Conservation (phyloP, 2,888 invertebrate genomes). For the Endomychus coccineus region DNA sequence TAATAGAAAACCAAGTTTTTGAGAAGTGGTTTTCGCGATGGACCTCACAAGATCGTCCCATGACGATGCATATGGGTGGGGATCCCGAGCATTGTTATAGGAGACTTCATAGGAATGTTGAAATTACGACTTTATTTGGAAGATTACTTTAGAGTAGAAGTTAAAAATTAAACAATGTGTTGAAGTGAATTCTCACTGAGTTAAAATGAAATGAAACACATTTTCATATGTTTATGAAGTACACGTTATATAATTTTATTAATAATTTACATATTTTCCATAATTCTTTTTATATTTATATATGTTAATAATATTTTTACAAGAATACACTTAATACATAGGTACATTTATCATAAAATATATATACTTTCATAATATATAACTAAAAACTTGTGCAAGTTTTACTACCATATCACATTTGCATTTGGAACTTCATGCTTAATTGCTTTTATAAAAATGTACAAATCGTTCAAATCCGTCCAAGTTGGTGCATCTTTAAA, state of each 20-base stretch:
- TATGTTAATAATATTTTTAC: conserved; percentile 26
- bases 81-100: no score
- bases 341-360: conserved; percentile 38
- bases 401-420: conserved; percentile 42
- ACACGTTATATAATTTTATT: conserved; percentile 19
- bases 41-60: no score
- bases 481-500: no score
- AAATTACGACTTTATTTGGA: no score
- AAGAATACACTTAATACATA: conserved; percentile 38
- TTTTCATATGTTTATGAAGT: conserved; percentile 3
- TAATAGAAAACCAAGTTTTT: no score
- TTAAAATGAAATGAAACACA: conserved; percentile 4
- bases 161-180: no score
- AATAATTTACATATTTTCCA: conserved; percentile 18
- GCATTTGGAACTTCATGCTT: conserved; percentile 36
- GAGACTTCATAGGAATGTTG: no score
- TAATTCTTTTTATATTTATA: conserved; percentile 16
- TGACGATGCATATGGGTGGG: no score
- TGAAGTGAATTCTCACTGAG: no score
- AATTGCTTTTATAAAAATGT: conserved; percentile 8
- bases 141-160: no score
- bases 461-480: conserved; percentile 14
- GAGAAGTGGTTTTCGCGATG: no score
- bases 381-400: conserved; percentile 38
- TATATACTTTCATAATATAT: conserved; percentile 31